Evolutionary conservation across 2,888 invertebrate species (phyloP), one percentile per base, ranked within the genome.

Genomic region (Sphecodes monilicornis): DNA sequence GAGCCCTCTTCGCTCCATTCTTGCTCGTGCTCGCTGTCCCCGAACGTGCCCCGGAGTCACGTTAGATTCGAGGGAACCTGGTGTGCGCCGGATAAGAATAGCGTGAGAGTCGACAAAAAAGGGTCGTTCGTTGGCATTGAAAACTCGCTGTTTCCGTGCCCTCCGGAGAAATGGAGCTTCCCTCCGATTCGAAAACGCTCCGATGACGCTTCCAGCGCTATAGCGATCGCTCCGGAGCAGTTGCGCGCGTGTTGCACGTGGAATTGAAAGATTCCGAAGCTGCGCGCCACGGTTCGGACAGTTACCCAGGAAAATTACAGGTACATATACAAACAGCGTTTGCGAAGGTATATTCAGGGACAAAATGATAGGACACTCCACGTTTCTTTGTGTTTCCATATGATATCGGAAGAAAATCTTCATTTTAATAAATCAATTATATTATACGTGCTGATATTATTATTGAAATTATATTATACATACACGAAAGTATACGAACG

Each of bases 71-170:
- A 76, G 66, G 64, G 74, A 66, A 69, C 64, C 64, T 46, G 57
- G 64, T 75, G 79, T 66, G 54, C 54, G 41, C 26, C 32, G n/a
- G 76, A 76, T 76, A 72, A 79, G 84, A 78, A 76, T 46, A n/a
- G n/a, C 66, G 80, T 41, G 75, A 57, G 74, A 71, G 50, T 60
- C 80, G 80, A 83, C 83, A 83, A 88, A 89, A 60, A 26, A 82
- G 76, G 80, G 66, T 86, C 86, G 81, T 87, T 82, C 86, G 85
- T 81, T 84, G 88, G 81, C 86, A 85, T 89, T 88, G 89, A 86
- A 88, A 86, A 84, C 86, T 85, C 78, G 60, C 74, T 82, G 86
- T 81, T 85, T 82, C 84, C 83, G 76, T 86, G 70, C 76, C 88
- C 82, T 71, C 66, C 68, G 86, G 86, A 83, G 66, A 78, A 86